Evolutionary conservation across 2,113 vertebrate species (phyloP).

Genomic region (Theristicus caerulescens): DNA sequence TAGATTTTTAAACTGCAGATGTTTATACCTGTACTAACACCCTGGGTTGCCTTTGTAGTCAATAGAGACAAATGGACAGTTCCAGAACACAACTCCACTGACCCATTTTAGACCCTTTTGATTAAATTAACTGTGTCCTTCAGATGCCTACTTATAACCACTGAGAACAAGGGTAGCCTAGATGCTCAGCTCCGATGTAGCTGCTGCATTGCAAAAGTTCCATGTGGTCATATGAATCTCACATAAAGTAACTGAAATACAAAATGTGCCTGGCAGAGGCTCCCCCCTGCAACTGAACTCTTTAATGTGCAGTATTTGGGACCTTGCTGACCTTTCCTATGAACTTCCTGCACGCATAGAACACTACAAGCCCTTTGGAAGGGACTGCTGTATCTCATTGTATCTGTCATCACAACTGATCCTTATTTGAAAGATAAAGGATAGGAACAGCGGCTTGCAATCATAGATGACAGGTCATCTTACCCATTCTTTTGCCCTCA

Average conservation of each 20-base stretch:
- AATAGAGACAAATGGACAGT: neutral
- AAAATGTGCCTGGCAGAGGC: neutral
- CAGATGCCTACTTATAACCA: neutral
- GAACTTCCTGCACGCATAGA: neutral
- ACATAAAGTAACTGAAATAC: neutral
- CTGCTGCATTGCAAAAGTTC: neutral
- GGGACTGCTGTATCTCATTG: neutral
- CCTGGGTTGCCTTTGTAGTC: neutral
- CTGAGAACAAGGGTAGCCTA: neutral
- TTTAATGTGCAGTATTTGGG: neutral
- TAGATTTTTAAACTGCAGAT: neutral
- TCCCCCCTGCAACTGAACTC: neutral
- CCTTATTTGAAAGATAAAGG: neutral
- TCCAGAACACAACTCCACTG: neutral
- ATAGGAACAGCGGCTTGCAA: neutral
- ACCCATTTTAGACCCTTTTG: neutral
- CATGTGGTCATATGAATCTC: neutral
- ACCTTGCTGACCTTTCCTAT: neutral
- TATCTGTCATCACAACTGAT: neutral
- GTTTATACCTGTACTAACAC: neutral
- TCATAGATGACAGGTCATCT: neutral
- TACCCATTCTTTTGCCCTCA: neutral
- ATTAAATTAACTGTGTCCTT: neutral
- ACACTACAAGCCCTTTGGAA: neutral
- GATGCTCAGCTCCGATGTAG: neutral